Evolutionary conservation across 2,888 invertebrate genomes (phyloP), one percentile per base, ranked within the genome.

Genomic region (Protonemura montana): DNA sequence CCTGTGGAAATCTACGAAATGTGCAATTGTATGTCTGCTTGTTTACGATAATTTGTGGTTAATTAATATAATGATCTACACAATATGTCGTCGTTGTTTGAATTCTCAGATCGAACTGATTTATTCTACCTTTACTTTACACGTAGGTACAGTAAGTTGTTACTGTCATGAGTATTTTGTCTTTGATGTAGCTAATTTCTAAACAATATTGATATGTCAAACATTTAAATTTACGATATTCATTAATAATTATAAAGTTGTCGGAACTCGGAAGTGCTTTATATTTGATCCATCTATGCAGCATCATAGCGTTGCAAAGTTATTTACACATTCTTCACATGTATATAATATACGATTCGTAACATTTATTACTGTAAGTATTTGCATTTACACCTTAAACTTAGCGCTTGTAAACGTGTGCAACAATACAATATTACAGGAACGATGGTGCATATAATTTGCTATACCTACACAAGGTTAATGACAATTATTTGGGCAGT

Each of bases 161-260:
- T 21, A 59, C 59, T 16, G 59, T 59, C 59, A 59, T 10, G 59
- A 16, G 13, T 59, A 59, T 1, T 59, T 21, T 10, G 1, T 59
- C 21, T 59, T 59, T 21, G 3, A 59, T 59, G 21, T 59, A 13
- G 16, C 59, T 59, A 59, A 59, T 59, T 16, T 59, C 59, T 59
- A 59, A 59, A 59, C 21, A 59, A 59, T 59, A 59, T 59, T 81
- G 81, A 81, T 30, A 81, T 81, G 28, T 81, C 29, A 81, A 30
- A 80, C 85, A 85, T 85, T 77, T 30, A 85, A 85, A 80, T 85
- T 29, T 29, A 41, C 29, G 27, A 85, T 80, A 80, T 85, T 21
- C 59, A 59, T 59, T 21, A 10, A 59, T 21, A 10, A 59, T 59
- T 7, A 59, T 59, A 21, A 59, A 21, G 16, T 59, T 7, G 59